Conservation (phyloP, 2,113 vertebrate species). For the Zosterops lateralis region DNA sequence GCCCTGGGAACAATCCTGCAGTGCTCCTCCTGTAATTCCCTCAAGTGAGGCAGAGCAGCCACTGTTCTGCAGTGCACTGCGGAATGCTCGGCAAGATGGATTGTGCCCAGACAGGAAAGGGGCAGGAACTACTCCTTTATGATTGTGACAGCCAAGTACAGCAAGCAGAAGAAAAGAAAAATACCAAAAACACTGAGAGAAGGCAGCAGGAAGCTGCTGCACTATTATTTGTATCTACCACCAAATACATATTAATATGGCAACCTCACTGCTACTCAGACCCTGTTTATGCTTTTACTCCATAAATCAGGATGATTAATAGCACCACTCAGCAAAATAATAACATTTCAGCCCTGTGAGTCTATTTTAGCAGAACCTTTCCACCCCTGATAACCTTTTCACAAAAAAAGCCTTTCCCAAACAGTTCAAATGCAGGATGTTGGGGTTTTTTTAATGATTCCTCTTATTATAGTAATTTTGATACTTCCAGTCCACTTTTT, state of each 20-base stretch:
- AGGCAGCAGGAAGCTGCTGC: background rate
- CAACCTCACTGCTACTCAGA: background rate
- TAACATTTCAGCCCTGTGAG: background rate
- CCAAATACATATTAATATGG: background rate
- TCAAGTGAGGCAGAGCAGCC: background rate
- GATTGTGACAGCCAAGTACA: background rate
- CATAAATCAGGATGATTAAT: background rate
- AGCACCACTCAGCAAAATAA: background rate
- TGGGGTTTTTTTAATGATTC: background rate
- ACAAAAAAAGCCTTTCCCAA: background rate
- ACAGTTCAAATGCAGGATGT: background rate
- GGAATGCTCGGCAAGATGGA: background rate
- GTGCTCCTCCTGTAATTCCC: background rate
- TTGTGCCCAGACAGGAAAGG: background rate
- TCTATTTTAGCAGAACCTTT: background rate
- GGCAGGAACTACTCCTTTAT: background rate
- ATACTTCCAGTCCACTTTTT: background rate
- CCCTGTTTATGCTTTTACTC: background rate
- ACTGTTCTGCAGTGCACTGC: rapidly evolving
- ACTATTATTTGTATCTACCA: background rate
- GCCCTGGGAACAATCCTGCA: background rate
- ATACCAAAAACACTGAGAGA: rapidly evolving
- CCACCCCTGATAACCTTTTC: background rate
- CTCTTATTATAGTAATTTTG: background rate
- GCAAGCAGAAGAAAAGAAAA: background rate